These are phyloP conservation scores for Planiliza haematocheilus DNA, from an alignment of 2,113 vertebrate species.

Conservation along the genomic window DNA sequence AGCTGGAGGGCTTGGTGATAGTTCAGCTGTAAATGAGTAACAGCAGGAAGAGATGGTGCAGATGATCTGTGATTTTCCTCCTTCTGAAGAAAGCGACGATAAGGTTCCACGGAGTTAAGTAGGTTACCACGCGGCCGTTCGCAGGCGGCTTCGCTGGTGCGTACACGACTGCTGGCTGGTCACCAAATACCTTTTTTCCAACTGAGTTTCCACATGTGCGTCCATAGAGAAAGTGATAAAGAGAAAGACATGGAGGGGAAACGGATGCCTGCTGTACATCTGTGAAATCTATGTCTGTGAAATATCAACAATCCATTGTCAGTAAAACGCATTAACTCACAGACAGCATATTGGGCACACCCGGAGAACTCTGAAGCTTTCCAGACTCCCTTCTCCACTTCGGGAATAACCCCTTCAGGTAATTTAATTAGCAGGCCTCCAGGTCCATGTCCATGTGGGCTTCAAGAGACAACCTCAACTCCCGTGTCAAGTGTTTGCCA, in stretches of 20 bases:
- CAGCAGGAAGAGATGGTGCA: slow-evolving; percentile 60
- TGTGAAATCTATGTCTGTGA: slow-evolving; percentile 66
- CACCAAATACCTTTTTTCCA: slow-evolving; percentile 52
- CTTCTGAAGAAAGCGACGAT: slow-evolving; percentile 39
- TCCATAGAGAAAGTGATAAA: slow-evolving; percentile 44
- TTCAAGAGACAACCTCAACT: slow-evolving; percentile 25
- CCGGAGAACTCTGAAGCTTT: slow-evolving; percentile 42
- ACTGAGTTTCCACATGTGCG: slow-evolving; percentile 46
- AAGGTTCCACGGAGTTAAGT: slow-evolving; percentile 54
- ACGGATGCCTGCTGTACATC: slow-evolving; percentile 55
- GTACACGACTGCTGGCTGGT: slow-evolving; percentile 51
- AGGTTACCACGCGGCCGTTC: slow-evolving; percentile 44
- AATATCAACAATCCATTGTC: slow-evolving; percentile 60
- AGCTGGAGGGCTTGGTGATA: slow-evolving; percentile 12
- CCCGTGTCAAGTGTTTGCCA: slow-evolving; percentile 29
- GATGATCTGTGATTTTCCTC: slow-evolving; percentile 47
- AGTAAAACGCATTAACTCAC: slow-evolving; percentile 63
- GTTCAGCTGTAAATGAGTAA: slow-evolving; percentile 57
- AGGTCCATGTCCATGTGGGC: slow-evolving; percentile 21
- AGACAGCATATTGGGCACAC: slow-evolving; percentile 45
- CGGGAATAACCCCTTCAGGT: slow-evolving; percentile 51
- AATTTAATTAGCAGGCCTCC: slow-evolving; percentile 56
- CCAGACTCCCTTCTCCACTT: slow-evolving; percentile 46
- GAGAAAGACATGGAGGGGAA: slow-evolving; percentile 50
- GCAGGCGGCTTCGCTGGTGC: slow-evolving; percentile 14